Evolutionary conservation across 1,140 invertebrate species (phyloP), one percentile per base, ranked within the genome.

Genomic region (Drosophila aff.): DNA sequence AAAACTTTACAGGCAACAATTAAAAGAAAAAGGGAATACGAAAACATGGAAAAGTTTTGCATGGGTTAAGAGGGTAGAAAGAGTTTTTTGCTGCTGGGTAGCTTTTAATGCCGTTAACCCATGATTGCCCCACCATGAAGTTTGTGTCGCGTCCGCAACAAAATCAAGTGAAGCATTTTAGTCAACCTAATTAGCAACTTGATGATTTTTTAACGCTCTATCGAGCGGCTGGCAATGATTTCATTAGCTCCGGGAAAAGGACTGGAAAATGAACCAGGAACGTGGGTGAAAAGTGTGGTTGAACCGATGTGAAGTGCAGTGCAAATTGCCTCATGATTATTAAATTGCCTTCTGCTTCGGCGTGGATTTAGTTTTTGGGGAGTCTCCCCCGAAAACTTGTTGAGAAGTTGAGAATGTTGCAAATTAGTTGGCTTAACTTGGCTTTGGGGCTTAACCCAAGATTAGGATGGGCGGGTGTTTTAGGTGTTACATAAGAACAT

Each of bases 131-230:
- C 38, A 46, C 59, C 57, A 28, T 52, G 77, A 89, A 89, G 57
- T 87, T 83, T 49, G 73, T 55, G 57, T 49, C 44, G 61, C 36
- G 59, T 43, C 67, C 43, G 62, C 50, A 26, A 52, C 23, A 49
- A 21, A 64, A 41, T 38, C 36, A 40, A 58, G n/a, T 69, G 43
- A 43, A 61, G 64, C 59, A 65, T 79, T 89, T 81, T 58, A 84
- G 81, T 73, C 85, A 89, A 90, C 85, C 78, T 90, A 90, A 89
- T 89, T 90, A 89, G 85, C 74, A 90, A 76, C 78, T 90, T 89
- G 86, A 89, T 90, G 87, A 89, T 90, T 89, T 81, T 77, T 90
- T 76, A 79, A 79, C 85, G 85, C 79, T 78, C 66, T 82, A 89
- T 89, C 85, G 85, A 90, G 85, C 85, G 69, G 69, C 50, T 60